These are phyloP conservation scores for Australoheros scitulus DNA, from an alignment of 2,113 vertebrate genomes.

Conservation along the genomic window DNA sequence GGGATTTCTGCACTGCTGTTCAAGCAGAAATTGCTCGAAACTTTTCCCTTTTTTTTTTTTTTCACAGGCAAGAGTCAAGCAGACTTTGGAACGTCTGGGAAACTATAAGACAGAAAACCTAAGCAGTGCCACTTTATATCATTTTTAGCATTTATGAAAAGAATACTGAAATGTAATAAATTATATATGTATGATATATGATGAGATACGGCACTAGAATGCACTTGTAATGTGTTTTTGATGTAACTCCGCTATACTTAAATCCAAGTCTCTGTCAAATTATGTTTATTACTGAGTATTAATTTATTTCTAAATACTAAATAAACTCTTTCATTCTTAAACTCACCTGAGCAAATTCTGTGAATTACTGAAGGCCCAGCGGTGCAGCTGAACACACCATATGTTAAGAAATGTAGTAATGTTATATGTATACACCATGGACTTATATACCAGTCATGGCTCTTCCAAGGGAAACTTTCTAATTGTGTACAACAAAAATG, in stretches of 20 bases:
- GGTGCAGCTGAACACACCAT: neutral
- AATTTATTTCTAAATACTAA: neutral
- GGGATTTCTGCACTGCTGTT: conserved; percentile 54
- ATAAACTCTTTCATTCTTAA: neutral
- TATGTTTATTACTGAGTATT: neutral
- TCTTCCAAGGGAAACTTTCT: neutral
- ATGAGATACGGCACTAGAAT: neutral
- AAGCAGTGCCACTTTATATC: neutral
- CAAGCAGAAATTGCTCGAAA: conserved; percentile 46
- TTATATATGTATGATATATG: neutral
- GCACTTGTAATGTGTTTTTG: neutral
- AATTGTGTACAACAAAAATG: neutral
- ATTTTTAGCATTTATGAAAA: neutral
- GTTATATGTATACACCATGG: fast-evolving
- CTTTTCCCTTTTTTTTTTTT: conserved; percentile 10
- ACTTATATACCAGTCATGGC: neutral
- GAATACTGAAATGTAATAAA: neutral
- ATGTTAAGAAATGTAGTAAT: neutral
- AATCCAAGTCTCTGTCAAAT: neutral
- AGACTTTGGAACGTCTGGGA: conserved; percentile 10
- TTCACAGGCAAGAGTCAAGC: neutral
- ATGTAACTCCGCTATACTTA: neutral
- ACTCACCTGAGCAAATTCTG: neutral
- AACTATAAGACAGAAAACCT: conserved; percentile 9
- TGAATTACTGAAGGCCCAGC: neutral